These are phyloP conservation scores for Rhynchopsitta pachyrhyncha DNA, from an alignment of 2,113 vertebrate genomes.

Conservation along the genomic window DNA sequence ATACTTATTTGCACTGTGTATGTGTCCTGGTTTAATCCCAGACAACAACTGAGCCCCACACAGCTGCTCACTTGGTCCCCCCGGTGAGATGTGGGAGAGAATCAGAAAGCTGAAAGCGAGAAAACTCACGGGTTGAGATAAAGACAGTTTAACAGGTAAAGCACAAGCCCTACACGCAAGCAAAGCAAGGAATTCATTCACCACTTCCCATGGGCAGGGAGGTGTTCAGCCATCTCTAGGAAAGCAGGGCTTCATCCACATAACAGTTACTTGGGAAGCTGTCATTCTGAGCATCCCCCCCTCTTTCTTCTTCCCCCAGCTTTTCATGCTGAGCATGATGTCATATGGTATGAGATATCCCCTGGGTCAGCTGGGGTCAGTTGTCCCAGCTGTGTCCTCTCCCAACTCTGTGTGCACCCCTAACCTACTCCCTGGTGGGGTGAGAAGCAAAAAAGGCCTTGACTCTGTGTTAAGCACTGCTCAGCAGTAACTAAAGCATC, in stretches of 20 bases:
- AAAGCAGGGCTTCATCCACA: background rate
- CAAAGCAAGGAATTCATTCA: background rate
- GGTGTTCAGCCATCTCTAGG: background rate
- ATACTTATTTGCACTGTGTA: background rate
- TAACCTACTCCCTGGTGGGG: background rate
- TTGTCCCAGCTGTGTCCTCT: background rate
- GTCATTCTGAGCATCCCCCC: background rate
- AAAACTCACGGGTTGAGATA: background rate
- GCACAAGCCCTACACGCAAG: background rate
- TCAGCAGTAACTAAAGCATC: background rate
- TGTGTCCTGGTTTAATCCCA: background rate
- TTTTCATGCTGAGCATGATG: background rate
- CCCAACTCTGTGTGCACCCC: background rate
- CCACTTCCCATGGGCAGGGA: background rate
- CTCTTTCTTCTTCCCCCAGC: background rate
- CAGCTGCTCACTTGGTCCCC: background rate
- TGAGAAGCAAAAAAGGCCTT: background rate
- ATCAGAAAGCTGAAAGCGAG: accelerated
- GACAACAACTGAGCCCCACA: background rate
- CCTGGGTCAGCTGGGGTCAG: background rate
- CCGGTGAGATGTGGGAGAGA: background rate
- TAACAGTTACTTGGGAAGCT: background rate
- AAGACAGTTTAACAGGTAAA: background rate
- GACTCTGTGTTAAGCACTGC: background rate
- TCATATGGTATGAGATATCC: background rate